Base-by-base conservation (phyloP, 37 sponge, comb jelly and placozoan species). In the Axinella damicornis region DNA sequence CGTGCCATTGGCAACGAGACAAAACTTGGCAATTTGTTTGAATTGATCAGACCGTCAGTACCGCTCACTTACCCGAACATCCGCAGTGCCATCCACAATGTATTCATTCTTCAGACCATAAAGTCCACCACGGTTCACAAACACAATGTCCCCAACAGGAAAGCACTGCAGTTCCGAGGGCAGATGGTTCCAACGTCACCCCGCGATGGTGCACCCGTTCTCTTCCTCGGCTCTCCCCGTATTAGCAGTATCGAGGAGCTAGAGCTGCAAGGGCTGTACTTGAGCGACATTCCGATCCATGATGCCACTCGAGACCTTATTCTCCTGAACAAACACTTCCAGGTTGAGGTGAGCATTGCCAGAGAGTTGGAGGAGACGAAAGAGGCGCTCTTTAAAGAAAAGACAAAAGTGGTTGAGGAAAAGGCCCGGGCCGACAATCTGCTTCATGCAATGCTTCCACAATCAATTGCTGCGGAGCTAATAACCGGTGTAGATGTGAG, bases 381-480 rank as follows among this genome's bases (percentile, higher is more conserved):
- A 55, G 28, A 39, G 0, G 79, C 71, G 16, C 82, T 95, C 46
- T 53, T 92, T 65, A 56, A 33, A 9, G 85, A 90, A 66, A 89
- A 95, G 71, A 13, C 22, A 20, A 58, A 37, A 19, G 89, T 87
- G 59, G 69, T 81, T 38, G 58, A 71, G 18, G 96, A 95, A 69
- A 92, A 82, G 61, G 13, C 57, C 41, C 55, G 84, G 67, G 92
- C 90, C 2, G 94, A 92, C 52, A 32, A 36, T 2, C 68, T 95
- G 27, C 84, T 95, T 0, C 87, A 95, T 46, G 73, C 91, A 28
- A 95, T 95, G 90, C 35, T 95, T n/a, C 96, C 96, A 16, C 66
- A n/a, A 0, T 73, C 81, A 9, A 74, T 89, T 1, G 93, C 94
- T 40, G 40, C 58, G 39, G 62, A 89, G 75, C 53, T 92, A 18